Conservation (phyloP, 2,113 vertebrate genomes). For the Eublepharis macularius region DNA sequence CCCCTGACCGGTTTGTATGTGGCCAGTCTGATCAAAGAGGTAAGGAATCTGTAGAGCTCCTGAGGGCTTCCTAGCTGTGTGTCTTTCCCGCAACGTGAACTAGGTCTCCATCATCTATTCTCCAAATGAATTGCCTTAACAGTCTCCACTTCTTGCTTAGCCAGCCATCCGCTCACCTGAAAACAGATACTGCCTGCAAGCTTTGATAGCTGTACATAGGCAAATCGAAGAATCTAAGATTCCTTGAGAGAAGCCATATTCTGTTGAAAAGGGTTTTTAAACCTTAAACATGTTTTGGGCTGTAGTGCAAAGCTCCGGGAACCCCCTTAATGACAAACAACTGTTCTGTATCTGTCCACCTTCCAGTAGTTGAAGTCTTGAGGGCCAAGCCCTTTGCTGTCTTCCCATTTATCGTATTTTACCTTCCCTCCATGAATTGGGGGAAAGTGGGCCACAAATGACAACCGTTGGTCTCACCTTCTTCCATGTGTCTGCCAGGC, state of each 20-base stretch:
- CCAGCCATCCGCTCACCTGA: too few relatives aligned
- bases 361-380: too few relatives aligned
- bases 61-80: accelerated
- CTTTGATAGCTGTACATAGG: too few relatives aligned
- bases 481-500: neutral
- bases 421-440: neutral
- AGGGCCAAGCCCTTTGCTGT: too few relatives aligned
- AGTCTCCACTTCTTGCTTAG: too few relatives aligned
- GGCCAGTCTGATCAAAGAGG: conserved; percentile 92
- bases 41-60: conserved; percentile 44
- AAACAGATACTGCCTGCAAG: too few relatives aligned
- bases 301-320: neutral
- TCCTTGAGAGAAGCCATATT: neutral
- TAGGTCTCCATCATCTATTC: too few relatives aligned
- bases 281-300: neutral
- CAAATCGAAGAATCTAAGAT: neutral
- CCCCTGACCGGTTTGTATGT: conserved; percentile 91
- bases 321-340: neutral
- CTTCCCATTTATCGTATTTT: too few relatives aligned
- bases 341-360: neutral
- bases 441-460: neutral
- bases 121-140: neutral
- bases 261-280: neutral
- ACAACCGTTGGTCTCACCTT: neutral
- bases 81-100: neutral